Evolutionary conservation across 2,888 invertebrate genomes (phyloP).

Genomic region (Pollenia amentaria): DNA sequence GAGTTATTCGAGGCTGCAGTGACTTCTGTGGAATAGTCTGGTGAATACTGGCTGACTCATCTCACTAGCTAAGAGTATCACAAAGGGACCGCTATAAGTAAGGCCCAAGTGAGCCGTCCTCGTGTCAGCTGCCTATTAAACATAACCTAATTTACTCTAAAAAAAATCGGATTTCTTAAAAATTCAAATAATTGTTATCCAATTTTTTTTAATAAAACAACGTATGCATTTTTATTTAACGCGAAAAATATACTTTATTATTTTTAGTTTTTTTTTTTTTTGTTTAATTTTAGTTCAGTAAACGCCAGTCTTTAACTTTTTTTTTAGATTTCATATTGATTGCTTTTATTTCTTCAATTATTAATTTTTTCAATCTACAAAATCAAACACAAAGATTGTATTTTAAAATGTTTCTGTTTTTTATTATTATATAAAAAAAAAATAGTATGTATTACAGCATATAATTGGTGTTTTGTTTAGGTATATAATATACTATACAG

Average conservation of each 20-base stretch:
- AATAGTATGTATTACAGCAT: constrained; percentile 21
- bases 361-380: constrained; percentile 23
- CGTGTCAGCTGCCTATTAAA: too few relatives aligned
- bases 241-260: constrained; percentile 70
- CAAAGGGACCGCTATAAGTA: too few relatives aligned
- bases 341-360: constrained; percentile 47
- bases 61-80: too few relatives aligned
- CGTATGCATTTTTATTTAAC: constrained; percentile 54
- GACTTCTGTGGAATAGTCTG: too few relatives aligned
- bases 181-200: too few relatives aligned
- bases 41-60: too few relatives aligned
- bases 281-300: constrained; percentile 37
- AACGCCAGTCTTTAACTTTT: constrained; percentile 58
- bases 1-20: too few relatives aligned
- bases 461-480: constrained; percentile 25
- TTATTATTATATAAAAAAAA: too few relatives aligned
- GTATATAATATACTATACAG: not conserved
- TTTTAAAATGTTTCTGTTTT: too few relatives aligned
- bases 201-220: constrained; percentile 34
- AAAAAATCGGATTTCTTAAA: too few relatives aligned
- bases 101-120: too few relatives aligned
- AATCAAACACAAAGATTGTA: not conserved
- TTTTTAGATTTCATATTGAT: constrained; percentile 45
- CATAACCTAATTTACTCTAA: too few relatives aligned
- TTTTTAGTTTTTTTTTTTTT: constrained; percentile 28